Evolutionary conservation across 2,113 vertebrate genomes (phyloP).

Genomic region (Malurus elegans): DNA sequence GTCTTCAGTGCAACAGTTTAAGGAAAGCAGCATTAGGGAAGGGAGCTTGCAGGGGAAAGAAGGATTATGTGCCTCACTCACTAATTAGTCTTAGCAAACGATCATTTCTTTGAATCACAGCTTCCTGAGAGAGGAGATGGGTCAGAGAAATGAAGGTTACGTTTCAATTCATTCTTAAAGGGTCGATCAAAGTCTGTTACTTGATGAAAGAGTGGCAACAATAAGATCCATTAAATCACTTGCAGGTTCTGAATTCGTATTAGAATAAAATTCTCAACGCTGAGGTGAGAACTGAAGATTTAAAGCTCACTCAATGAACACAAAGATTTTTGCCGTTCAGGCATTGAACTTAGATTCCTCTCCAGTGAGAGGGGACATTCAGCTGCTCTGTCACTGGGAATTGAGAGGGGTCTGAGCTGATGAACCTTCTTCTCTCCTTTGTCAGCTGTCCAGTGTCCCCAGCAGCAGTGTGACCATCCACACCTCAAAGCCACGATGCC

Average conservation of each 20-base stretch:
- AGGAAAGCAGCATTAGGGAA: not conserved
- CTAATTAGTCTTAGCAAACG: constrained; percentile 33
- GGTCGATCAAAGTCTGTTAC: not conserved
- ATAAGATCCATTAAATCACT: not conserved
- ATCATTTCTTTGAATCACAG: not conserved
- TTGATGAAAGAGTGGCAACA: not conserved
- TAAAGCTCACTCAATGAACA: not conserved
- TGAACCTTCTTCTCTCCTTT: not conserved
- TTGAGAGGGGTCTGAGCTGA: not conserved
- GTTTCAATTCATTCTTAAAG: not conserved
- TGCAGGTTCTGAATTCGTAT: not conserved
- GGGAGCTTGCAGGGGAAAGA: not conserved
- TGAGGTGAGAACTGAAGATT: not conserved
- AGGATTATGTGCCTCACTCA: not conserved
- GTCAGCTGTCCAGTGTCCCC: not conserved
- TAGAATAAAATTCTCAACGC: not conserved
- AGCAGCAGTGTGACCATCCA: not conserved
- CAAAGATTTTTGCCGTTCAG: not conserved
- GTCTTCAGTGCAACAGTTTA: not conserved
- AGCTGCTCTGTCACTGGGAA: not conserved
- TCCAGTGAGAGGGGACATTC: not conserved
- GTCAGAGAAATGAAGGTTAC: not conserved
- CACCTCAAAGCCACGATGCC: not conserved
- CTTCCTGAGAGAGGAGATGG: not conserved
- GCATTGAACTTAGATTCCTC: not conserved